These are phyloP conservation scores for Empidonax alnorum DNA, from an alignment of 2,113 vertebrate genomes.

Conservation along the genomic window DNA sequence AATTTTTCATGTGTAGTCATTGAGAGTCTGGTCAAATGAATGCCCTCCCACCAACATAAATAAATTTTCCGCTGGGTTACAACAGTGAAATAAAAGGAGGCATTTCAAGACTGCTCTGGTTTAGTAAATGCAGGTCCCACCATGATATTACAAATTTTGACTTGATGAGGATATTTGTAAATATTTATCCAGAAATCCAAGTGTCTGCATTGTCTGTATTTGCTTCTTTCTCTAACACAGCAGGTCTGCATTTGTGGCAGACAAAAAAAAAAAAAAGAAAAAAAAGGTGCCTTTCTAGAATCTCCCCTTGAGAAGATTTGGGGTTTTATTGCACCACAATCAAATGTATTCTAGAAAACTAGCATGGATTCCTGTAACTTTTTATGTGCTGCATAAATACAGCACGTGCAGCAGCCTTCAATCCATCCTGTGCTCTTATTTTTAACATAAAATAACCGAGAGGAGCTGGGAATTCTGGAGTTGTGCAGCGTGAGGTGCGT, in stretches of 20 bases:
- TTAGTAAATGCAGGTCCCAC: background rate
- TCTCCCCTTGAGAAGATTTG: background rate
- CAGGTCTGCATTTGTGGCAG: background rate
- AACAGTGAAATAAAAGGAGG: background rate
- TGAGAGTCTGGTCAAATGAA: background rate
- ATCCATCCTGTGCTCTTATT: background rate
- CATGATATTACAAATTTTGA: background rate
- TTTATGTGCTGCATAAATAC: background rate
- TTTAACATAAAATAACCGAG: background rate
- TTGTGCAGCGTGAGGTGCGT: rapidly evolving
- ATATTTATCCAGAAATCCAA: background rate
- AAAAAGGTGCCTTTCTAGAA: background rate
- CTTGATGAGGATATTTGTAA: background rate
- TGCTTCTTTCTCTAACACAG: background rate
- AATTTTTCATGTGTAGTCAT: background rate
- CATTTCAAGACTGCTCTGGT: background rate
- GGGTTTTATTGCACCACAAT: background rate
- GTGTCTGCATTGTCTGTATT: background rate
- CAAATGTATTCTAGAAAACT: background rate
- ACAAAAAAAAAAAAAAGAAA: background rate
- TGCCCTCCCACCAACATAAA: background rate
- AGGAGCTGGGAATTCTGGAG: background rate
- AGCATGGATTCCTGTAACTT: background rate
- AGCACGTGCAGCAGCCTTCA: background rate
- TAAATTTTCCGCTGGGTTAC: background rate